phyloP scores from a whole-genome alignment of 2,113 vertebrate genomes.

The Poeciliopsis retropinna region DNA sequence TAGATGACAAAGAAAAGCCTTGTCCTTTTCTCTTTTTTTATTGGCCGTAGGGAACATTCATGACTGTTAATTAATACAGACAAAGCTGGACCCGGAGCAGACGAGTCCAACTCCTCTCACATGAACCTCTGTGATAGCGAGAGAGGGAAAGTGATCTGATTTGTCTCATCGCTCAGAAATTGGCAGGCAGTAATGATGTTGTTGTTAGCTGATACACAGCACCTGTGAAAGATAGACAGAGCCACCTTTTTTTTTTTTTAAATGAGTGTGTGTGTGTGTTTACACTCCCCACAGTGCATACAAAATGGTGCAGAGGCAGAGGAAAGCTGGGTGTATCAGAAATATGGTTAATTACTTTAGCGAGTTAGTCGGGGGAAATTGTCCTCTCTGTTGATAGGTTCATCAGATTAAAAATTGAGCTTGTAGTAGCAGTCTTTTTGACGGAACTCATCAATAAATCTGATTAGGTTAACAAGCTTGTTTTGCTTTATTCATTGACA shows the following conservation, averaged over 20 bases:
- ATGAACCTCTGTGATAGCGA: conserved; percentile 27
- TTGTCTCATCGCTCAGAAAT: conserved; percentile 8
- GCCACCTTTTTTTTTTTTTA: conserved; percentile 22
- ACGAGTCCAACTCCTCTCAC: conserved; percentile 36
- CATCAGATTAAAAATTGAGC: conserved; percentile 49
- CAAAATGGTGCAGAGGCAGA: conserved; percentile 50
- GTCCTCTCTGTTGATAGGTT: conserved; percentile 28
- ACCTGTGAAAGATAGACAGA: conserved; percentile 46
- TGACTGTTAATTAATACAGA: conserved; percentile 60
- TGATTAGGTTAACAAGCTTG: conserved; percentile 74
- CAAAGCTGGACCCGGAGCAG: conserved; percentile 36
- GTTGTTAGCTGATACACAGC: conserved; percentile 27
- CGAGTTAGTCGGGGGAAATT: conserved; percentile 26
- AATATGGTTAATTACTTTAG: conserved; percentile 51
- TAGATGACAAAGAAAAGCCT: conserved; percentile 38
- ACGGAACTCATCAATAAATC: conserved; percentile 64
- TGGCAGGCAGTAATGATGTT: conserved; percentile 8
- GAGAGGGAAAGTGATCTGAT: conserved; percentile 17
- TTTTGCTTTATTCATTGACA: conserved; percentile 59
- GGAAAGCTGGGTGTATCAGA: conserved; percentile 32
- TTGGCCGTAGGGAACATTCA: conserved; percentile 31
- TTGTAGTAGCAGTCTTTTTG: conserved; percentile 49
- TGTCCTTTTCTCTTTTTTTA: conserved; percentile 27
- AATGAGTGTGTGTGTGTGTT: conserved; percentile 30
- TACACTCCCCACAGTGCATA: conserved; percentile 49